Conservation (phyloP, 2,888 invertebrate genomes). For the Macrosiphum euphorbiae region DNA sequence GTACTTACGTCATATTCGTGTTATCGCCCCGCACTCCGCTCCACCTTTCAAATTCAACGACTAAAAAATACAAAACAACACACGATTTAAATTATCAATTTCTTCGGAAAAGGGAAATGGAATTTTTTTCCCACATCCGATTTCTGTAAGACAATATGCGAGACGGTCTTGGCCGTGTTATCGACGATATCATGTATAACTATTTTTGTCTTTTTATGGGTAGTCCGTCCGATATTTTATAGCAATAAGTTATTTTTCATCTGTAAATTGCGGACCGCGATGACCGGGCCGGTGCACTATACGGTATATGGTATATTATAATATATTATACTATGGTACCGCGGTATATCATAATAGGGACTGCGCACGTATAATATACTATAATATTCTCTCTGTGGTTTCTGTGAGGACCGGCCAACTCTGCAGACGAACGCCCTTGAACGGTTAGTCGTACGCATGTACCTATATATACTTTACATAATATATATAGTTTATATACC, state of each 20-base stretch:
- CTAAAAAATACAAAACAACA: neutral
- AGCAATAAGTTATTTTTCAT: neutral
- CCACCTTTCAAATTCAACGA: neutral
- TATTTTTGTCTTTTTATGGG: neutral
- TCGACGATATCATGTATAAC: too few species aligned
- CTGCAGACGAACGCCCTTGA: neutral
- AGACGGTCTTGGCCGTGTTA: too few species aligned
- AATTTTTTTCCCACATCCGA: neutral
- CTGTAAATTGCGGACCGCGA: neutral
- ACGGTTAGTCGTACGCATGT: neutral
- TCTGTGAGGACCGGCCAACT: neutral
- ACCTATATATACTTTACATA: neutral
- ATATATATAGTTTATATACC: neutral
- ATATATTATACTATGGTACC: neutral
- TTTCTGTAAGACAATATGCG: neutral
- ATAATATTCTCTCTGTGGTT: neutral
- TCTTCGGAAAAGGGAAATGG: neutral
- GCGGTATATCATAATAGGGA: neutral
- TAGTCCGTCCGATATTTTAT: neutral
- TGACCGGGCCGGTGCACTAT: neutral
- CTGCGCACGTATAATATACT: neutral
- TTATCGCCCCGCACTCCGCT: neutral
- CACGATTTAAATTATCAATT: neutral
- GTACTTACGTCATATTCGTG: neutral
- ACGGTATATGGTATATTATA: neutral